These are phyloP conservation scores for Papilio helenus DNA, from an alignment of 1,140 invertebrate genomes.

Conservation along the genomic window DNA sequence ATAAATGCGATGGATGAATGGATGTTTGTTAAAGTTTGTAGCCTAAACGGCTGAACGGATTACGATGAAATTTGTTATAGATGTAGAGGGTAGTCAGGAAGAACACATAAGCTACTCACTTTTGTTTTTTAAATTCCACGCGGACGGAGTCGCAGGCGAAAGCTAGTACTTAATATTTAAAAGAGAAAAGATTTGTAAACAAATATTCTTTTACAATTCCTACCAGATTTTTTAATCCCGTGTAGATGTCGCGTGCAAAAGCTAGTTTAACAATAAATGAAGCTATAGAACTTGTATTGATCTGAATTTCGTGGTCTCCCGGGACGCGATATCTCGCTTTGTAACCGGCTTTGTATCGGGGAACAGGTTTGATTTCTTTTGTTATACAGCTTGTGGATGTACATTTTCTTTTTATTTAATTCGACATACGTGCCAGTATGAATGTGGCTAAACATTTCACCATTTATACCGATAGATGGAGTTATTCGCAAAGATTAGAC, in stretches of 20 bases:
- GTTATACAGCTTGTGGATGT: not conserved
- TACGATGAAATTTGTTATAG: too few species aligned
- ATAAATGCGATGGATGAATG: too few species aligned
- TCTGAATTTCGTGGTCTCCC: not conserved
- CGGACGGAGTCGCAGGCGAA: too few species aligned
- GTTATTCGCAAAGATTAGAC: not conserved
- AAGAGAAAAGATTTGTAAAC: too few species aligned
- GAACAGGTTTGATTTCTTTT: slow-evolving; percentile 8
- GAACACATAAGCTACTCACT: too few species aligned
- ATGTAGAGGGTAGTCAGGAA: too few species aligned
- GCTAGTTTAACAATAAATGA: not conserved
- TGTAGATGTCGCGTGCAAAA: too few species aligned
- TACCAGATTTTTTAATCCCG: too few species aligned
- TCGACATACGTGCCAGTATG: not conserved
- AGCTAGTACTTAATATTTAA: not conserved
- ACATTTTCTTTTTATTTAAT: not conserved
- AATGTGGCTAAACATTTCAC: not conserved
- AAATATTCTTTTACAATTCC: too few species aligned
- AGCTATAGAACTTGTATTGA: not conserved
- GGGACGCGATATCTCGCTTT: not conserved
- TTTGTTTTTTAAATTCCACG: too few species aligned
- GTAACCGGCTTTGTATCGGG: not conserved
- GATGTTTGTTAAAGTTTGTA: too few species aligned
- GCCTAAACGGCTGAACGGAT: too few species aligned
- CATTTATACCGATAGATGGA: not conserved